These are phyloP conservation scores for Halcyon malimbica DNA, from an alignment of 2,113 vertebrate genomes.

Conservation along the genomic window DNA sequence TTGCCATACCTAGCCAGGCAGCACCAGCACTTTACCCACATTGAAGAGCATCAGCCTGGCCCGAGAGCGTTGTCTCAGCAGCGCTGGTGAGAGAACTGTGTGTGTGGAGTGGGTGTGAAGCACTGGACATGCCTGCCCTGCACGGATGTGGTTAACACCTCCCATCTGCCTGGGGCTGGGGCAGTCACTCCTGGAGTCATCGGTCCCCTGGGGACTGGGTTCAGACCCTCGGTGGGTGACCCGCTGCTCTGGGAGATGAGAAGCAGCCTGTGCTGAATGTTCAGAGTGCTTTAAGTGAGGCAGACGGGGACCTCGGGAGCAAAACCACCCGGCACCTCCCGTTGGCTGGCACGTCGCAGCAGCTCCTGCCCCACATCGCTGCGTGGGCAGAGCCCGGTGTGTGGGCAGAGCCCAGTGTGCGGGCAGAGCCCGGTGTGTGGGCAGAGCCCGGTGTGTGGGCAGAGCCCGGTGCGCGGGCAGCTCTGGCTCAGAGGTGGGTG, in stretches of 20 bases:
- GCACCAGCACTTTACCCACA: not conserved
- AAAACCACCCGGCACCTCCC: rapidly evolving
- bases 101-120: not conserved
- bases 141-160: not conserved
- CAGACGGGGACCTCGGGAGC: rapidly evolving
- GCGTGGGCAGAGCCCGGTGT: not conserved
- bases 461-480: rapidly evolving
- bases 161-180: not conserved
- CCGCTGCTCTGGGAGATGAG: not conserved
- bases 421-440: not conserved
- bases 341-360: not conserved
- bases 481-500: not conserved
- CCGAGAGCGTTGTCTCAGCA: rapidly evolving
- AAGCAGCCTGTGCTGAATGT: not conserved
- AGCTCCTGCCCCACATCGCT: rapidly evolving
- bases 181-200: not conserved
- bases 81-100: not conserved
- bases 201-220: rapidly evolving
- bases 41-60: not conserved
- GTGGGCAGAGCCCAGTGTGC: rapidly evolving
- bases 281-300: not conserved
- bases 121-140: rapidly evolving
- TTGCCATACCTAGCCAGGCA: not conserved
- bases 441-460: rapidly evolving
- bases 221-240: not conserved